Evolutionary conservation across 92 coral and sea anemone species (phyloP).

Genomic region (Heteractis magnifica): DNA sequence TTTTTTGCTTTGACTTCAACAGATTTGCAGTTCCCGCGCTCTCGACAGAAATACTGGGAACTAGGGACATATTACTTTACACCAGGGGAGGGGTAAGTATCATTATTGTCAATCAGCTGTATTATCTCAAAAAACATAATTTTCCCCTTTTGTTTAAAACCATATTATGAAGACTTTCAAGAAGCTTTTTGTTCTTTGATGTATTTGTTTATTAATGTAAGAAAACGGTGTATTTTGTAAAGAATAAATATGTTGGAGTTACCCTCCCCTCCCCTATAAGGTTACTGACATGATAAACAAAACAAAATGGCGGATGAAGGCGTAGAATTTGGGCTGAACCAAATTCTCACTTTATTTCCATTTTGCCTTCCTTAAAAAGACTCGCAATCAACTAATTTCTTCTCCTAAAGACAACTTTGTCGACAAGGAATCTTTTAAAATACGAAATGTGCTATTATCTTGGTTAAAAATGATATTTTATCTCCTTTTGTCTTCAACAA

Average conservation of each 20-base stretch:
- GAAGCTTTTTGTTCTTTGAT: background rate
- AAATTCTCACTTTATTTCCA: background rate
- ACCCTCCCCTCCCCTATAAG: background rate
- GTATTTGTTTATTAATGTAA: background rate
- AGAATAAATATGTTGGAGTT: background rate
- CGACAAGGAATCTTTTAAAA: background rate
- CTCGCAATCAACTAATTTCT: background rate
- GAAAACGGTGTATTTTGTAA: background rate
- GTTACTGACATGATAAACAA: background rate
- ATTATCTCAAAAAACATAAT: background rate
- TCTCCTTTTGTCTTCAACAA: background rate
- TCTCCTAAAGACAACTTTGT: background rate
- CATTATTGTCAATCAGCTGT: background rate
- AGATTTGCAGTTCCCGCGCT: conserved; percentile 18
- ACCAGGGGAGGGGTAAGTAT: background rate
- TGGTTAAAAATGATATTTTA: background rate
- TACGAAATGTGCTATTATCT: background rate
- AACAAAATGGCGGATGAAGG: background rate
- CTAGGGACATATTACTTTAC: background rate
- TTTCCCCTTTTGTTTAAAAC: background rate
- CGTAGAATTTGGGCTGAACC: background rate
- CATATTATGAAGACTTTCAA: background rate
- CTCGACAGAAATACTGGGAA: background rate
- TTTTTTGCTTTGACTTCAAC: background rate
- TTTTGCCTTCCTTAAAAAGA: background rate